These are phyloP conservation scores for Maconellicoccus hirsutus DNA, from an alignment of 1,140 invertebrate species.

Conservation along the genomic window DNA sequence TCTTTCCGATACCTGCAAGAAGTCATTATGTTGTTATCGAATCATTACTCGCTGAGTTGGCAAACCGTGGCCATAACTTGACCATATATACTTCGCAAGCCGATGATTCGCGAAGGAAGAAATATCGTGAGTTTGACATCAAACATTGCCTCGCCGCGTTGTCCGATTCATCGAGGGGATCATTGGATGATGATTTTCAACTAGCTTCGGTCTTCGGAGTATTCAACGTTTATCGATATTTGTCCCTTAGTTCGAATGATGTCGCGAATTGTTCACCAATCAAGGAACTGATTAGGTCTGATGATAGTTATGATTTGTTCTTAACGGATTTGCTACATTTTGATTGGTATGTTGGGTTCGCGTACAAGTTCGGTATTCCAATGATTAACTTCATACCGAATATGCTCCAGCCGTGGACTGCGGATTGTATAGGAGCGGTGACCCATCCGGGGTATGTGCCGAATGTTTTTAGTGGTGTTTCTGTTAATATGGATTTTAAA, in stretches of 20 bases:
- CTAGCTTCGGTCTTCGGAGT: neutral
- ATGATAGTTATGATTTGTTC: slow-evolving; percentile 23
- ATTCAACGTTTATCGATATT: too few species aligned
- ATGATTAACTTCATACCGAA: neutral
- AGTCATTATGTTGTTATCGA: slow-evolving; percentile 34
- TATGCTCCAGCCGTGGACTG: neutral
- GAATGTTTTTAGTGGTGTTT: neutral
- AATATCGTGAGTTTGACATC: slow-evolving; percentile 35
- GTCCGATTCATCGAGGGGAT: too few species aligned
- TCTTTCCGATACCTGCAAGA: slow-evolving; percentile 29
- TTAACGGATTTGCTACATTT: slow-evolving; percentile 24
- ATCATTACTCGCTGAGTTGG: slow-evolving; percentile 31
- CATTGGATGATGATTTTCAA: slow-evolving; percentile 11
- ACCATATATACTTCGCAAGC: slow-evolving; percentile 36
- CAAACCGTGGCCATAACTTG: slow-evolving; percentile 32
- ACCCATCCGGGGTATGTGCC: slow-evolving; percentile 24
- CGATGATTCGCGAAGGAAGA: slow-evolving; percentile 36
- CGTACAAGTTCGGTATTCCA: neutral
- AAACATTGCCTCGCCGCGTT: too few species aligned
- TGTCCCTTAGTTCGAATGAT: too few species aligned
- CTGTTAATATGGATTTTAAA: slow-evolving; percentile 6
- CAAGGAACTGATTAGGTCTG: neutral
- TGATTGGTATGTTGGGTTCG: neutral
- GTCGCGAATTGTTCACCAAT: neutral
- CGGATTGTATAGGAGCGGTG: neutral